Evolutionary conservation across 2,797 vertebrate genomes (phyloP).

Genomic region (Tragopan temminckii): DNA sequence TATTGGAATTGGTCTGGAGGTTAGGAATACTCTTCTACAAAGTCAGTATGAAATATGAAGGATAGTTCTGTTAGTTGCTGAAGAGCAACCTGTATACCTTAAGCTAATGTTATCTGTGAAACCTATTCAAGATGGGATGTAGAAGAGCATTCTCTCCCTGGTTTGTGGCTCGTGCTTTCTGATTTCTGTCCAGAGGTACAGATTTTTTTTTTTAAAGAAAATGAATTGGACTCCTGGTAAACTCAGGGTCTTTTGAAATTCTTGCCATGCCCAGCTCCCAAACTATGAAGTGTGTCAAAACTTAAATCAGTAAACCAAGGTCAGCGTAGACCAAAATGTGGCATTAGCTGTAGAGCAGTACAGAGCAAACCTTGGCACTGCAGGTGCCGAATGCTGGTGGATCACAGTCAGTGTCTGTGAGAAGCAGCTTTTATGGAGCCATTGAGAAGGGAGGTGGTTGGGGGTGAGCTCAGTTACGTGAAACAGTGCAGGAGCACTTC

Average conservation of each 20-base stretch:
- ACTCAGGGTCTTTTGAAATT: not conserved
- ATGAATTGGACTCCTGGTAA: not conserved
- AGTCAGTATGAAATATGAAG: not conserved
- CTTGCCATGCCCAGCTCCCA: not conserved
- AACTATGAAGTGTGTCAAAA: not conserved
- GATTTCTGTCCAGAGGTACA: not conserved
- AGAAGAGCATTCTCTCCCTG: fast-evolving
- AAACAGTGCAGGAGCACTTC: not conserved
- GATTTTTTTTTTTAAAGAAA: not conserved
- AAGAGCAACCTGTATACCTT: not conserved
- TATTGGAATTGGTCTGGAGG: not conserved
- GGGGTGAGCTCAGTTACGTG: not conserved
- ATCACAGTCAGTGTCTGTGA: not conserved
- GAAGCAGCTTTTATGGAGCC: not conserved
- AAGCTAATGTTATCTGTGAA: not conserved
- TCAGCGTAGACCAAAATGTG: not conserved
- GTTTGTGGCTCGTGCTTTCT: not conserved
- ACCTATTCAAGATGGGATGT: not conserved
- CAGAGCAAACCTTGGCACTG: not conserved
- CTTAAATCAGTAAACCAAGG: not conserved
- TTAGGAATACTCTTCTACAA: not conserved
- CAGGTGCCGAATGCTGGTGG: not conserved
- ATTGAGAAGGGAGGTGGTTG: not conserved
- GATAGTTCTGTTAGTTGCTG: not conserved
- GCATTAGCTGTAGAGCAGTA: fast-evolving